These are phyloP conservation scores for Pogona vitticeps DNA, from an alignment of 2,113 vertebrate genomes.

Conservation along the genomic window DNA sequence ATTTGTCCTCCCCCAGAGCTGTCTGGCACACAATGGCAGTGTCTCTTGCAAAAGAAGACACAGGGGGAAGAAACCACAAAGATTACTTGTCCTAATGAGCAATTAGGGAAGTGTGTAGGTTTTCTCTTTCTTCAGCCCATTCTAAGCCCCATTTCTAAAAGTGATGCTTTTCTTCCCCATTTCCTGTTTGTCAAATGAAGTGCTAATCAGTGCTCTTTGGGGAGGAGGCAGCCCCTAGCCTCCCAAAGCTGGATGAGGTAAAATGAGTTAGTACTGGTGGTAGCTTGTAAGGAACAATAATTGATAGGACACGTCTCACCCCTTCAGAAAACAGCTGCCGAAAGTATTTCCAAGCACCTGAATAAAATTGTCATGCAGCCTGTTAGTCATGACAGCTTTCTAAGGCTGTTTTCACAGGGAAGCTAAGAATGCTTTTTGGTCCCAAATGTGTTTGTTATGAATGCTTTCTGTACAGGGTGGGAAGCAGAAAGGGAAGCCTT, in stretches of 20 bases:
- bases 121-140: constrained; percentile 71
- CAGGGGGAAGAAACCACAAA: constrained; percentile 68
- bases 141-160: constrained; percentile 69
- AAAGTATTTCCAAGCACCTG: not conserved
- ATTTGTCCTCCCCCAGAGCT: constrained; percentile 74
- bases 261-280: constrained; percentile 61
- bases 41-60: constrained; percentile 73
- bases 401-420: not conserved
- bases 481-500: not conserved
- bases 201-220: constrained; percentile 69
- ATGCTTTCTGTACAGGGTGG: too few species aligned
- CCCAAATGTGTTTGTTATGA: too few species aligned
- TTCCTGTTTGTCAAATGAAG: constrained; percentile 79
- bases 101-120: constrained; percentile 75
- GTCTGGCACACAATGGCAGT: constrained; percentile 72
- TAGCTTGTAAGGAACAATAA: constrained; percentile 56
- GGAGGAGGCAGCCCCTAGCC: constrained; percentile 32
- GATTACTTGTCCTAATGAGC: constrained; percentile 77
- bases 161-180: constrained; percentile 72
- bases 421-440: not conserved
- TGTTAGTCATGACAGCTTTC: not conserved
- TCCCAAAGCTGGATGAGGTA: constrained; percentile 67
- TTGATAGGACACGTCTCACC: not conserved
- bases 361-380: not conserved
- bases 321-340: not conserved